Conservation (phyloP, 2,888 invertebrate species). For the Mesorhabditis spiculigera region DNA sequence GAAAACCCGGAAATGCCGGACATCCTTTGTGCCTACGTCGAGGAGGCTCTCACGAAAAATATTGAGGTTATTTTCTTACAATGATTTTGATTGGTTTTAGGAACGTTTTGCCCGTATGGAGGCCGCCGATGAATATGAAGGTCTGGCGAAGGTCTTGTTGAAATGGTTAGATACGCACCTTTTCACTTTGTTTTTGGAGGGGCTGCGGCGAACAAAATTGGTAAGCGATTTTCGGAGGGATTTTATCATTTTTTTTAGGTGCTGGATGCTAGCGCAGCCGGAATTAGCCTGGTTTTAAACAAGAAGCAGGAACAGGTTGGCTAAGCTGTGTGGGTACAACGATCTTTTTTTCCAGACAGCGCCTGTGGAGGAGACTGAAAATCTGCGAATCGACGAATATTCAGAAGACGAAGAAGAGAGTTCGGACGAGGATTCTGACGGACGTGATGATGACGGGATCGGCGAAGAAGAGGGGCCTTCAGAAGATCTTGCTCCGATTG, state of each 20-base stretch:
- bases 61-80: conserved; percentile 7
- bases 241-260: neutral
- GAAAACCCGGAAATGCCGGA: conserved; percentile 8
- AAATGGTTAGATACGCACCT: conserved; percentile 16
- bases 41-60: conserved; percentile 3
- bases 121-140: conserved; percentile 10
- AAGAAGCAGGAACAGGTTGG: conserved; percentile 7
- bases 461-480: neutral
- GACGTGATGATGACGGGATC: neutral
- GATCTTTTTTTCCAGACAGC: too few species aligned
- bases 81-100: neutral
- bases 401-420: neutral
- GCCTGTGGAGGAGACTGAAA: neutral
- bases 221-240: neutral
- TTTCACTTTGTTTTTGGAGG: conserved; percentile 20
- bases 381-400: neutral
- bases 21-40: conserved; percentile 5
- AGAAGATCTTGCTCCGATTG: too few species aligned
- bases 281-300: conserved; percentile 12
- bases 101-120: neutral
- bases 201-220: conserved; percentile 17
- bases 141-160: conserved; percentile 10
- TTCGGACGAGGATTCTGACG: too few species aligned
- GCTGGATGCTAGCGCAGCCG: conserved; percentile 13
- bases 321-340: neutral